Conservation (phyloP, 2,888 invertebrate genomes). For the Bembecia ichneumoniformis region DNA sequence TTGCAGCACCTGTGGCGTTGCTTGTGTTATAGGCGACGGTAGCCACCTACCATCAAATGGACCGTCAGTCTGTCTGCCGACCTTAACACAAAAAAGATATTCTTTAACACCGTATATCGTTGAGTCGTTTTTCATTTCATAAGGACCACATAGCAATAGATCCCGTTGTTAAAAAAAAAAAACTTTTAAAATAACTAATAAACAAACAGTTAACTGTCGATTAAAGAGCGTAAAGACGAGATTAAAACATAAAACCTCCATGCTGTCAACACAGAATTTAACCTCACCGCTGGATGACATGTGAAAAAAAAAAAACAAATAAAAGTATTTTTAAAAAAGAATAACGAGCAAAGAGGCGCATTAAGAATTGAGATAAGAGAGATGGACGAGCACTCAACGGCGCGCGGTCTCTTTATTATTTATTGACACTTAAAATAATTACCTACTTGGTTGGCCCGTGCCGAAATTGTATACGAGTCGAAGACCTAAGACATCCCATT, state of each 20-base stretch:
- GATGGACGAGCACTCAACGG: conserved; percentile 69
- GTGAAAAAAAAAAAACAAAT: conserved; percentile 53
- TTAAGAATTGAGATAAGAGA: conserved; percentile 71
- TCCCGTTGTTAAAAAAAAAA: no score
- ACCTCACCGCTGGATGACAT: conserved; percentile 54
- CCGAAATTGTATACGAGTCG: conserved; percentile 38
- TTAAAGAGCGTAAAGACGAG: conserved; percentile 49
- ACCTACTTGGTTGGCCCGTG: conserved; percentile 62
- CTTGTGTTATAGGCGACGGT: no score
- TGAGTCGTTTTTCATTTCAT: no score
- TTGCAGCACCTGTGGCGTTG: no score
- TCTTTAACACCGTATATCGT: no score
- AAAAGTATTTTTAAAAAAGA: conserved; percentile 44
- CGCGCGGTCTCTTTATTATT: conserved; percentile 66
- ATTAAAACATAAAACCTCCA: conserved; percentile 69
- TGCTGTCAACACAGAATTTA: conserved; percentile 68
- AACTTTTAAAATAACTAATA: neutral
- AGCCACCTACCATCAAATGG: no score
- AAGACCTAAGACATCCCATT: conserved; percentile 25
- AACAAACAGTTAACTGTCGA: neutral
- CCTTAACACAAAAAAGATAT: no score
- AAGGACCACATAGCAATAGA: no score
- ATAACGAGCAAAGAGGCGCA: conserved; percentile 67
- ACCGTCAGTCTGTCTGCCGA: no score
- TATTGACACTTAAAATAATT: conserved; percentile 73